Conservation (phyloP, 2,888 invertebrate genomes). For the Monochamus alternatus region DNA sequence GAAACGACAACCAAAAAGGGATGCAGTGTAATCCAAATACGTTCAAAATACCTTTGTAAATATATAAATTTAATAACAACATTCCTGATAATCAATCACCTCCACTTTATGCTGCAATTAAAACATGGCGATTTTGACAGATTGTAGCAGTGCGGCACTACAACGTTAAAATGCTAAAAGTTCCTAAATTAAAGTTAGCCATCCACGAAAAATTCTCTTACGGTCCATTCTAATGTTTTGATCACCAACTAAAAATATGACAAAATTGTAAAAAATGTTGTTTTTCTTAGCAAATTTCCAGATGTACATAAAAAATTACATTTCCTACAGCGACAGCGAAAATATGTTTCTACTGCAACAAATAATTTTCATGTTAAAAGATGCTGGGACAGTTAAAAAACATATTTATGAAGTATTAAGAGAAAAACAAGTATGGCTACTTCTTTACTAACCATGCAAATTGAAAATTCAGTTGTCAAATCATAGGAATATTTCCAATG, state of each 20-base stretch:
- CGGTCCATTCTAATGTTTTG: not conserved
- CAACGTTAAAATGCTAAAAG: not conserved
- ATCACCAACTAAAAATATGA: not conserved
- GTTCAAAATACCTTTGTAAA: slow-evolving; percentile 33
- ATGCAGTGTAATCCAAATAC: slow-evolving; percentile 3
- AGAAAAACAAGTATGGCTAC: no score
- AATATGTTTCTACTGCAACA: no score
- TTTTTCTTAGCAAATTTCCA: no score
- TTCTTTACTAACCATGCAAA: no score
- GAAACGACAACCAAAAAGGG: not conserved
- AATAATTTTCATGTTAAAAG: no score
- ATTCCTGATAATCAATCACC: slow-evolving; percentile 34
- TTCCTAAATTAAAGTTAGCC: not conserved
- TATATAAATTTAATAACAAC: slow-evolving; percentile 35
- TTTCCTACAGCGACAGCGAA: no score
- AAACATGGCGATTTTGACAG: slow-evolving; percentile 33
- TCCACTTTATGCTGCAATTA: slow-evolving; percentile 1
- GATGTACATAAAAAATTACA: no score
- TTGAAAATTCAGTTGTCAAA: no score
- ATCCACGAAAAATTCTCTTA: not conserved
- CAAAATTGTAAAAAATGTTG: no score
- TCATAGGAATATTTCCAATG: no score
- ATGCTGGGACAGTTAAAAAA: no score
- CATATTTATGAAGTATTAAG: no score
- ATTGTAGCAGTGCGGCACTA: not conserved